phyloP scores from a whole-genome alignment of 1,140 invertebrate genomes.

The Halictus rubicundus region DNA sequence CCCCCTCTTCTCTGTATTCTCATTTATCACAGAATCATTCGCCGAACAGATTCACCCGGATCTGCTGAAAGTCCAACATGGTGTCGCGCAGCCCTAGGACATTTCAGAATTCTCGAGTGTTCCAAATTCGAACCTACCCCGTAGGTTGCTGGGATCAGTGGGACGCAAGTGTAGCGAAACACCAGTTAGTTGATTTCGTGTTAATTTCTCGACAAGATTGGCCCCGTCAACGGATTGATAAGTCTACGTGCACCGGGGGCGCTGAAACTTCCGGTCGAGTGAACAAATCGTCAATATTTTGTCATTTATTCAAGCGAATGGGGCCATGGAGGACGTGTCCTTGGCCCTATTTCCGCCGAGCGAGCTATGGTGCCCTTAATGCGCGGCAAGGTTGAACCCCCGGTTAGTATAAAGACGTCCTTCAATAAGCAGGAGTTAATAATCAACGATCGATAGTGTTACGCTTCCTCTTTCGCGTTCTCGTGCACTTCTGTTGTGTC shows the following conservation, averaged over 20 bases:
- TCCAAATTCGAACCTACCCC: too few species aligned
- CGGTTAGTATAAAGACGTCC: slow-evolving; percentile 10
- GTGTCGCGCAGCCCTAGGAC: too few species aligned
- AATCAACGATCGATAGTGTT: slow-evolving; percentile 43
- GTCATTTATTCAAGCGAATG: slow-evolving; percentile 43
- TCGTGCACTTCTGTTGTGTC: too few species aligned
- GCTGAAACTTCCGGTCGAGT: background rate
- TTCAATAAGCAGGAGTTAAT: slow-evolving; percentile 51
- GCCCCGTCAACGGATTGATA: background rate
- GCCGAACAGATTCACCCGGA: too few species aligned
- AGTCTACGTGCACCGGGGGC: background rate
- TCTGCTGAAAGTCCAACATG: too few species aligned
- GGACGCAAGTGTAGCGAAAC: too few species aligned
- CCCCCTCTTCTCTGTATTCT: background rate
- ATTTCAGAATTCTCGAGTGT: too few species aligned
- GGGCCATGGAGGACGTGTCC: slow-evolving; percentile 17
- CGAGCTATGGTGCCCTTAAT: slow-evolving; percentile 41
- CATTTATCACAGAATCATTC: too few species aligned
- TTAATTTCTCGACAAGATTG: background rate
- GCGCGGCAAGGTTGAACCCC: slow-evolving; percentile 38
- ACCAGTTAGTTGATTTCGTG: too few species aligned
- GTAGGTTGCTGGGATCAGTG: too few species aligned
- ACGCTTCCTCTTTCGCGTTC: background rate
- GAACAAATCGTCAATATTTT: slow-evolving; percentile 35
- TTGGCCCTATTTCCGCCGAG: slow-evolving; percentile 39